These are phyloP conservation scores for Drosophila setosimentum DNA, from an alignment of 2,888 invertebrate species.

Conservation along the genomic window DNA sequence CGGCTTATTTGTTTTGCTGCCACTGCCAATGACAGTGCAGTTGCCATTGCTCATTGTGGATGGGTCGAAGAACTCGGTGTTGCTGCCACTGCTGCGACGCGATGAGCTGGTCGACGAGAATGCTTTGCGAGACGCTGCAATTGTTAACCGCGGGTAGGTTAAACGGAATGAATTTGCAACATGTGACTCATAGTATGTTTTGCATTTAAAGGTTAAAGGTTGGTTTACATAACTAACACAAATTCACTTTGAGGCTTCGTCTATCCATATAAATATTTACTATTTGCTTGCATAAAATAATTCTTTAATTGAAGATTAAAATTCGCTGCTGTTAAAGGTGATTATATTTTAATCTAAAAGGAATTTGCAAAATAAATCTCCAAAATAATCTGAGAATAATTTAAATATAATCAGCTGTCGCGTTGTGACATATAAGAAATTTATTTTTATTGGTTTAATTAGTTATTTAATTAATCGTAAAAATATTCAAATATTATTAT, in stretches of 20 bases:
- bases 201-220: not conserved
- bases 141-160: not conserved
- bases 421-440: too few relatives aligned
- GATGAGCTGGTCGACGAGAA: constrained; percentile 69
- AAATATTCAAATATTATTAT: not conserved
- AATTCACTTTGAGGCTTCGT: not conserved
- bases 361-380: too few relatives aligned
- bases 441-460: not conserved
- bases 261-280: not conserved
- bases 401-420: too few relatives aligned
- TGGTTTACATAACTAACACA: not conserved
- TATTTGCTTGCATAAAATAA: not conserved
- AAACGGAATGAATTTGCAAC: constrained; percentile 2
- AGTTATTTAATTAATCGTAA: not conserved
- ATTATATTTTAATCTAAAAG: too few relatives aligned
- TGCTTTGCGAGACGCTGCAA: constrained; percentile 61
- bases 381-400: too few relatives aligned
- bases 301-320: not conserved
- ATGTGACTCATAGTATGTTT: constrained; percentile 19
- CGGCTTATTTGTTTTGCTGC: not conserved
- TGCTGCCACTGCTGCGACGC: constrained; percentile 54
- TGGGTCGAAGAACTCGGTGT: constrained; percentile 40
- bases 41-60: constrained; percentile 39
- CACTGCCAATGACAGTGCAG: constrained; percentile 2
- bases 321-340: not conserved